These are phyloP conservation scores for Dromaius novaehollandiae DNA, from an alignment of 2,113 vertebrate genomes.

Conservation along the genomic window DNA sequence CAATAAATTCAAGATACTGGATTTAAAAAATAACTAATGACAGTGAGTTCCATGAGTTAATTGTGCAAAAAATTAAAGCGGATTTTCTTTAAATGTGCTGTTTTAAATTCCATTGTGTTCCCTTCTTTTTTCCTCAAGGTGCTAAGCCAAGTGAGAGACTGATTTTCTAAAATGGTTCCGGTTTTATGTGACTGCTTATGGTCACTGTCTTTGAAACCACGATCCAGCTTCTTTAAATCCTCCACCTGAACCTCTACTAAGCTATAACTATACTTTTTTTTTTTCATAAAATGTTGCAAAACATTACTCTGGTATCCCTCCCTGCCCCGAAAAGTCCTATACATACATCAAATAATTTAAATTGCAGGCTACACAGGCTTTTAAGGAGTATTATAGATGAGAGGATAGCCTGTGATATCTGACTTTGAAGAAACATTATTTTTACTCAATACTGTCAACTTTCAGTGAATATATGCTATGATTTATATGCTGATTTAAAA, in stretches of 20 bases:
- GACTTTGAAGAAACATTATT: slow-evolving; percentile 11
- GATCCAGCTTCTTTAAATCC: background rate
- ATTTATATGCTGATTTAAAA: background rate
- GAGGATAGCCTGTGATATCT: background rate
- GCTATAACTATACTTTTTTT: background rate
- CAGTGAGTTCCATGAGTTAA: background rate
- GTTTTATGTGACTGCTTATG: background rate
- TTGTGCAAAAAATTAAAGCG: background rate
- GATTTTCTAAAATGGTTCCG: background rate
- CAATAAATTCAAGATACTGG: background rate
- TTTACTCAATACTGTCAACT: background rate
- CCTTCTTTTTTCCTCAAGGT: background rate
- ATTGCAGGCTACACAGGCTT: background rate
- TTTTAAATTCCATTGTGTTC: background rate
- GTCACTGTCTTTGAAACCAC: background rate
- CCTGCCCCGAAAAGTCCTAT: background rate
- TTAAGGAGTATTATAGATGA: background rate
- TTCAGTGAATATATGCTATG: background rate
- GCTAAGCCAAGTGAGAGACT: background rate
- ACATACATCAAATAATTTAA: slow-evolving; percentile 1
- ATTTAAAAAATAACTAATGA: background rate
- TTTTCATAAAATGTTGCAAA: background rate
- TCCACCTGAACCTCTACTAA: background rate
- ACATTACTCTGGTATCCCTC: background rate
- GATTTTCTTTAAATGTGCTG: background rate